Evolutionary conservation across 2,888 invertebrate genomes (phyloP).

Genomic region (Sipunculus nudus): DNA sequence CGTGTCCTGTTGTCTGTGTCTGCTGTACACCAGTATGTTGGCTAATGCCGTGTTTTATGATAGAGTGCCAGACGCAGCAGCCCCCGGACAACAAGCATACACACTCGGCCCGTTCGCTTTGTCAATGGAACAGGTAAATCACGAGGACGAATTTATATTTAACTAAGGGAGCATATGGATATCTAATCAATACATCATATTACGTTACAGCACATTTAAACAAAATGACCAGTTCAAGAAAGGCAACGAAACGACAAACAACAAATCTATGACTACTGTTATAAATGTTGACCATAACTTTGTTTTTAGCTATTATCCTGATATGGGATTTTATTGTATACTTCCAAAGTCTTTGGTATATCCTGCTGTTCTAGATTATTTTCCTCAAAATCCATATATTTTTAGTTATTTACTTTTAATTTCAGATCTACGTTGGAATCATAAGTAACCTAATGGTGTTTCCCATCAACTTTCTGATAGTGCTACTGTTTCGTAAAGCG

Average conservation of each 20-base stretch:
- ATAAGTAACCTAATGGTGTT: slow-evolving; percentile 67
- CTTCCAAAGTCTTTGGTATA: too few species aligned
- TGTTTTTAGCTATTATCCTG: too few species aligned
- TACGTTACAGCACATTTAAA: too few species aligned
- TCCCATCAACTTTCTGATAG: slow-evolving; percentile 66
- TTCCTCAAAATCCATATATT: too few species aligned
- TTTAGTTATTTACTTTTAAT: too few species aligned
- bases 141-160: not conserved
- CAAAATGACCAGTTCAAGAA: too few species aligned
- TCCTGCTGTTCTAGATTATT: too few species aligned
- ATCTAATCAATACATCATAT: not conserved
- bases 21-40: slow-evolving; percentile 68
- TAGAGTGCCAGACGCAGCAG: slow-evolving; percentile 42
- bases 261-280: too few species aligned
- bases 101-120: slow-evolving; percentile 67
- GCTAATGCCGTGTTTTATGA: slow-evolving; percentile 69
- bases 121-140: slow-evolving; percentile 64
- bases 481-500: slow-evolving; percentile 67
- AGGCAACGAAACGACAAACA: too few species aligned
- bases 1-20: slow-evolving; percentile 67
- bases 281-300: too few species aligned
- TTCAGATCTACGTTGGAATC: slow-evolving; percentile 67
- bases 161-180: not conserved
- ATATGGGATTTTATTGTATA: too few species aligned
- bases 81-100: slow-evolving; percentile 49